Conservation (phyloP, 2,888 invertebrate species). For the Clitarchus hookeri region DNA sequence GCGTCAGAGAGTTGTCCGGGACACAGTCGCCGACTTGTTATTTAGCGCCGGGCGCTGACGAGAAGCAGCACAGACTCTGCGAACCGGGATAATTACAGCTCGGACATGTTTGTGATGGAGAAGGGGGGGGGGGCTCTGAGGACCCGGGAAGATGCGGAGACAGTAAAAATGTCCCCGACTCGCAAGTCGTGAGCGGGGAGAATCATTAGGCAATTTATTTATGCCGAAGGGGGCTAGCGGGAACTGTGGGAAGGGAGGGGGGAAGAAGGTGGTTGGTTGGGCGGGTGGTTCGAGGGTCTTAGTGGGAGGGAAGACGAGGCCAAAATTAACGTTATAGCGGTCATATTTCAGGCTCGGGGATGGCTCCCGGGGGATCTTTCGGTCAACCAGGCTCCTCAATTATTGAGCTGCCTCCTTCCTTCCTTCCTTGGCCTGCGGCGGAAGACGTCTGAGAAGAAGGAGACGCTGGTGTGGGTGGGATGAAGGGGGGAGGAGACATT, state of each 20-base stretch:
- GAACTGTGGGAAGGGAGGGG: not conserved
- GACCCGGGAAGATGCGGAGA: not conserved
- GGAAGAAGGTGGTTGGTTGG: not conserved
- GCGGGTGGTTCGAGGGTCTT: not conserved
- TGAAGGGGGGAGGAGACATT: too few relatives aligned
- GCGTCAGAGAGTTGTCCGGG: not conserved
- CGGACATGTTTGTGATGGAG: not conserved
- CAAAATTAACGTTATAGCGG: constrained; percentile 25
- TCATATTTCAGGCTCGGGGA: constrained; percentile 18
- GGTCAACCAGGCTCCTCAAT: constrained; percentile 22
- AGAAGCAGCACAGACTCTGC: not conserved
- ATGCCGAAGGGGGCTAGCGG: not conserved
- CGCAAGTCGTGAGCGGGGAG: not conserved
- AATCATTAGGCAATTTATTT: constrained; percentile 25
- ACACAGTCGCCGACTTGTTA: not conserved
- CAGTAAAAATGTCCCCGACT: not conserved
- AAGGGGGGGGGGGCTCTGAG: not conserved
- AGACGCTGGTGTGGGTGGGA: not conserved
- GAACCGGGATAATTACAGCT: not conserved
- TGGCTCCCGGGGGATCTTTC: constrained; percentile 24
- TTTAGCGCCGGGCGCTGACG: not conserved
- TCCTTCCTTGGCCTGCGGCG: not conserved
- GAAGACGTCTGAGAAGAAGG: not conserved
- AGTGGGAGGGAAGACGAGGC: not conserved
- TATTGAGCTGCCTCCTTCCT: constrained; percentile 19